Base-by-base conservation (phyloP, 2,797 vertebrate species). In the Darevskia mixta region DNA sequence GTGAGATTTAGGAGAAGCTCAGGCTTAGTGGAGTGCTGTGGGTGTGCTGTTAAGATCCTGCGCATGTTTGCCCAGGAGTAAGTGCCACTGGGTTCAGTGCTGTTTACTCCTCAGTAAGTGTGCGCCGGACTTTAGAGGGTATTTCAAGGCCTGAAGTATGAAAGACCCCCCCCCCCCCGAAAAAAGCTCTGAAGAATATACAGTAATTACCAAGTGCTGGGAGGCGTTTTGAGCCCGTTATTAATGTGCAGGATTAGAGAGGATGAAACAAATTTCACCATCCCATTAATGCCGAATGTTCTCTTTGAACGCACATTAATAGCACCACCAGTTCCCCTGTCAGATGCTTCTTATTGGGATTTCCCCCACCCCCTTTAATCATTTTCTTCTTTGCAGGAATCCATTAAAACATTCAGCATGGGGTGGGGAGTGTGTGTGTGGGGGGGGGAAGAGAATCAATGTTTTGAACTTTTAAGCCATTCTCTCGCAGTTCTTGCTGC, bases 341-440 rank as follows among this genome's bases (percentile, higher is more conserved):
- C 79, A 0, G 0, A 58, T 45, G 23, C 69, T 49, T 15, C 90
- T 87, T 82, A 55, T 15, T 15, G 49, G 13, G 49, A 55, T 55
- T 55, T 3, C 3, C 49, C 49, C 49, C 49, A 55, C 49, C 49
- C 49, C 49, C 13, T 55, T 55, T 15, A 55, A 41, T 87, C 80
- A 72, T 0, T 83, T 55, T 92, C 90, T 93, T 86, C 88, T 93
- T 92, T 82, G 85, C 88, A 79, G 93, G 55, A 86, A 86, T 91
- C 93, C 88, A 85, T 35, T 4, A 88, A 91, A 89, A 32, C 81
- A 38, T 88, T 80, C n/a, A 55, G 41, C 64, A 41, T 20, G 81
- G 38, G 43, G 29, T 11, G 49, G 38, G 58, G 38, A 41, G 38
- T 41, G 38, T 41, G 38, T 4, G 38, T 2, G 38, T 1, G 38